Evolutionary conservation across 2,888 invertebrate species (phyloP).

Genomic region (Drosophila heteroneura): DNA sequence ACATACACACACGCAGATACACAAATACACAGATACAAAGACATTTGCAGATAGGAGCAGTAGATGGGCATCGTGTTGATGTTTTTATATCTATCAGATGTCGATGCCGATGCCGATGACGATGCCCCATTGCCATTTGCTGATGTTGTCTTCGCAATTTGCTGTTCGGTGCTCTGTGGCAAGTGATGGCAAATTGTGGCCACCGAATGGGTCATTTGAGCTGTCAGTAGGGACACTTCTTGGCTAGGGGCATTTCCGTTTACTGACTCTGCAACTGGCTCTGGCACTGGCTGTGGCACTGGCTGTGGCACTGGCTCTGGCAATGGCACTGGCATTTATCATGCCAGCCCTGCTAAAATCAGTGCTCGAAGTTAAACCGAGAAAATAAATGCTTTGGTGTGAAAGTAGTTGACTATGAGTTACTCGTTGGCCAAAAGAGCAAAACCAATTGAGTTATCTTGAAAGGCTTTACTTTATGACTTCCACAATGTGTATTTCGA

Average conservation of each 20-base stretch:
- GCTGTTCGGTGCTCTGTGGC: constrained; percentile 21
- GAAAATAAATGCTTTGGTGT: constrained; percentile 5
- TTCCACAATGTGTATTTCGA: not conserved
- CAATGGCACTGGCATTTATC: not conserved
- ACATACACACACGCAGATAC: constrained; percentile 2
- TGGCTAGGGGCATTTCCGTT: constrained; percentile 50
- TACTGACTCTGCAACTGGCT: not conserved
- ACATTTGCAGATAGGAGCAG: constrained; percentile 15
- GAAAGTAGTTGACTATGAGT: not conserved
- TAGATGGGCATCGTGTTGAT: constrained; percentile 68
- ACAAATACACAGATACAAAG: constrained; percentile 14
- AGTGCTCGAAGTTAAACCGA: not conserved
- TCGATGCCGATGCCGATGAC: constrained; percentile 41
- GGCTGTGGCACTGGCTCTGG: not conserved
- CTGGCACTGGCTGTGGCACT: not conserved
- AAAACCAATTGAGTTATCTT: constrained; percentile 2
- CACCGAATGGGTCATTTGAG: constrained; percentile 59
- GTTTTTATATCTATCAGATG: constrained; percentile 76
- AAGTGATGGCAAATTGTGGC: constrained; percentile 57
- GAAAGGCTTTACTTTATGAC: constrained; percentile 1
- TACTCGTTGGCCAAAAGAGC: not conserved
- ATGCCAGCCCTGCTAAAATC: not conserved
- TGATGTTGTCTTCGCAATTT: constrained; percentile 11
- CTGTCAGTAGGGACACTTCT: constrained; percentile 58
- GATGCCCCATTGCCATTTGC: constrained; percentile 33